Base-by-base conservation (phyloP, 2,888 invertebrate species). In the Caenorhabditis panamensis region DNA sequence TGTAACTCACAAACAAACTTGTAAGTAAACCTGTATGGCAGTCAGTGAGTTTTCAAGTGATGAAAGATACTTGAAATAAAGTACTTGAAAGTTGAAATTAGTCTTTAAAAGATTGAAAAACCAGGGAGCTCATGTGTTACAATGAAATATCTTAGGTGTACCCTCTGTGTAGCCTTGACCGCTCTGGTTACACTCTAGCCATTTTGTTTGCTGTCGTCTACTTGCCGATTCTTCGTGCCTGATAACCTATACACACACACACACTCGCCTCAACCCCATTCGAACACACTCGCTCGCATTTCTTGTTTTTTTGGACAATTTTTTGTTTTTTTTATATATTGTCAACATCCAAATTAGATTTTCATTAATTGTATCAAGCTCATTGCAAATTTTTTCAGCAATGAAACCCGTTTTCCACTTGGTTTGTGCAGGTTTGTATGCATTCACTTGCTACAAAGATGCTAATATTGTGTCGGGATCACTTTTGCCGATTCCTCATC, bases 401-500 rank as follows among this genome's bases (percentile, higher is more conserved):
- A 84, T 82, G 84, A 76, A 71, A 13, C 31, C 61, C 9, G 18
- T 81, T 13, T 85, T 88, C 26, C 86, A 89, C 71, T 26, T 82
- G 1, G 47, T 72, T 2, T 86, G 59, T 36, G 80, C 85, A 3
- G 36, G 58, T 9, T 24, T 84, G 37, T 89, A 84, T 53, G 87
- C 75, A 51, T 85, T 72, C 24, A 59, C 82, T 2, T 69, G 85
- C 54, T 84, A 82, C 51, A 79, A 69, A 37, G 89, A 89, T 62
- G 82, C 73, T 8, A 62, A 67, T 53, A 77, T 83, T 18, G 82
- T 85, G 1, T 59, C 71, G 9, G 73, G 69, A 22, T 22, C 79
- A 16, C 51, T 79, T 11, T 68, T 86, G 8, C 88, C 87, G n/a
- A 84, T 89, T 36, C 84, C 84, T 1, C 77, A 79, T 36, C 77